Conservation (phyloP, 2,113 vertebrate species). For the Tonatia bakeri region DNA sequence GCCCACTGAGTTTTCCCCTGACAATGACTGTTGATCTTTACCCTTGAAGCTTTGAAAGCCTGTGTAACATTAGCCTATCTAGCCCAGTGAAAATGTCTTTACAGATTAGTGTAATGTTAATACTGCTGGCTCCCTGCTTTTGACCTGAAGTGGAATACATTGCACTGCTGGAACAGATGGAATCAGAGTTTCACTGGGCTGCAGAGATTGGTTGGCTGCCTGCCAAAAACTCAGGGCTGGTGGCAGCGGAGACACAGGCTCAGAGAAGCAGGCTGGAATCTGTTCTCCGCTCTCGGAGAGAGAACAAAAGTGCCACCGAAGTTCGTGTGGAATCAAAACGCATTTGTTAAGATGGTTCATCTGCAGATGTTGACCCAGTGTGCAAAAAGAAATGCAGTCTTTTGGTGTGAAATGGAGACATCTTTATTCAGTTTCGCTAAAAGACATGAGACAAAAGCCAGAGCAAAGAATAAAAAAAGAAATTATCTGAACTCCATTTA, state of each 20-base stretch:
- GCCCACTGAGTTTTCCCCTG: constrained; percentile 71
- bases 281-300: constrained; percentile 31
- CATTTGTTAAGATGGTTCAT: constrained; percentile 40
- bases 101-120: constrained; percentile 88
- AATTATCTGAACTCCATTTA: constrained; percentile 63
- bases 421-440: constrained; percentile 24
- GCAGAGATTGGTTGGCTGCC: constrained; percentile 81
- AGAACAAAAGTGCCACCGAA: not conserved
- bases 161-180: constrained; percentile 83
- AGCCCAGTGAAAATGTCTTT: constrained; percentile 86
- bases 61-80: constrained; percentile 86
- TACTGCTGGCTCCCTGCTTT: constrained; percentile 83
- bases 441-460: constrained; percentile 61
- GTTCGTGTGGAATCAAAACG: constrained; percentile 62
- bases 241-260: constrained; percentile 49
- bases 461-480: constrained; percentile 54
- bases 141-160: constrained; percentile 87
- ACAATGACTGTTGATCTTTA: constrained; percentile 79
- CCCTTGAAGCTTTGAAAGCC: constrained; percentile 82
- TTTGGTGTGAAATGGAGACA: constrained; percentile 42
- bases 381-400: constrained; percentile 54
- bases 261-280: constrained; percentile 38
- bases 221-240: constrained; percentile 71
- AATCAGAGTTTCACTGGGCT: constrained; percentile 79
- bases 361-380: constrained; percentile 51